These are phyloP conservation scores for Tetragonula carbonaria DNA, from an alignment of 2,888 invertebrate genomes.

Conservation along the genomic window DNA sequence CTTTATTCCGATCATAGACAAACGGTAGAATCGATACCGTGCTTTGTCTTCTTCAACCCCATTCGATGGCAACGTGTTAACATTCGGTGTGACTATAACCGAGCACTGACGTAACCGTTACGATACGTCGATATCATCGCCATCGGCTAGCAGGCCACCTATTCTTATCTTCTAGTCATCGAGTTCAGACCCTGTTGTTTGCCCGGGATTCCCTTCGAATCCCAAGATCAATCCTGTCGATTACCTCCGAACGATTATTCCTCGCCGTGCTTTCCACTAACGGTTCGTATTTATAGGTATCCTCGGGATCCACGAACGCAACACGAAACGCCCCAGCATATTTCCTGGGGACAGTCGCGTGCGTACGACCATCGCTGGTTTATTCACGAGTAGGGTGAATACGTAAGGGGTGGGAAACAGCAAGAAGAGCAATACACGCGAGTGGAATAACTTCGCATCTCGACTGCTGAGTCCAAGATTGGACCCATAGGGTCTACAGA, in stretches of 20 bases:
- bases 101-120: constrained; percentile 20
- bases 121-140: constrained; percentile 27
- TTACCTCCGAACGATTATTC: constrained; percentile 34
- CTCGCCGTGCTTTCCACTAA: constrained; percentile 12
- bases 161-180: constrained; percentile 15
- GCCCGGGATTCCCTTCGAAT: constrained; percentile 10
- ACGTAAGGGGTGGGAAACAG: not conserved
- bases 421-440: constrained; percentile 36
- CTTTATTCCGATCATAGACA: not conserved
- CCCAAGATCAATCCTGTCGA: constrained; percentile 8
- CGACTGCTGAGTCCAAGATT: constrained; percentile 6
- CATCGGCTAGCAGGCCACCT: not conserved
- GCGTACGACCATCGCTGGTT: not conserved
- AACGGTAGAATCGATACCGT: constrained; percentile 15
- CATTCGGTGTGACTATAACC: not conserved
- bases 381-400: constrained; percentile 16
- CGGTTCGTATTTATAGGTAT: constrained; percentile 21
- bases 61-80: not conserved
- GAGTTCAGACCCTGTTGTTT: constrained; percentile 14
- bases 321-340: constrained; percentile 12
- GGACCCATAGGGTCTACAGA: constrained; percentile 31
- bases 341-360: constrained; percentile 26
- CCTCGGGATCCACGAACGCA: not conserved
- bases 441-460: constrained; percentile 46
- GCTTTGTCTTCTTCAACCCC: constrained; percentile 6